Conservation (phyloP, 2,113 vertebrate genomes). For the Osmerus mordax region DNA sequence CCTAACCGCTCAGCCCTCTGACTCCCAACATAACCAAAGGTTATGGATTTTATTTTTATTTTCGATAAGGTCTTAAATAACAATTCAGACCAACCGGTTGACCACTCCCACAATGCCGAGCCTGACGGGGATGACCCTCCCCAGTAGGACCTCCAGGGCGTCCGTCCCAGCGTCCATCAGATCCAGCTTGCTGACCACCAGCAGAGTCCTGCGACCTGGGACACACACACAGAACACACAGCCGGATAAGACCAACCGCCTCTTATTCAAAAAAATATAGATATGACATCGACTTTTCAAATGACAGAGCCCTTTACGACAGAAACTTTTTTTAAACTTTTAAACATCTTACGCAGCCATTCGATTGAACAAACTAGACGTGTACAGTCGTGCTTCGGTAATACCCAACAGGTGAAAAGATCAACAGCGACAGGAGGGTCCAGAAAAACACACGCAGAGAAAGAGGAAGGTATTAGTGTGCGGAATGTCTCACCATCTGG, state of each 20-base stretch:
- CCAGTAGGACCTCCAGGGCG: conserved; percentile 77
- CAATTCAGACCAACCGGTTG: conserved; percentile 69
- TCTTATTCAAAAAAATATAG: too few species aligned
- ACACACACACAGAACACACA: neutral
- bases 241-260: too few species aligned
- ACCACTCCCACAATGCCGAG: conserved; percentile 81
- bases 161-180: conserved; percentile 81
- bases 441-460: conserved; percentile 18
- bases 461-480: conserved; percentile 19
- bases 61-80: neutral
- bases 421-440: neutral
- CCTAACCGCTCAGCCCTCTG: too few species aligned
- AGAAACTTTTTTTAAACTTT: too few species aligned
- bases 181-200: conserved; percentile 79
- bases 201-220: conserved; percentile 74
- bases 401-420: neutral
- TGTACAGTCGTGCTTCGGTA: neutral
- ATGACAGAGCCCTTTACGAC: neutral
- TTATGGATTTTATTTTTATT: neutral
- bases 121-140: conserved; percentile 77
- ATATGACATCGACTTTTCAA: neutral
- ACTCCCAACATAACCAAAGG: too few species aligned
- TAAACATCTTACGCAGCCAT: too few species aligned
- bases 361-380: too few species aligned
- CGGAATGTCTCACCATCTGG: conserved; percentile 69